Evolutionary conservation across 2,797 vertebrate species (phyloP), one percentile per base, ranked within the genome.

Genomic region (Cercopithecus mitis): DNA sequence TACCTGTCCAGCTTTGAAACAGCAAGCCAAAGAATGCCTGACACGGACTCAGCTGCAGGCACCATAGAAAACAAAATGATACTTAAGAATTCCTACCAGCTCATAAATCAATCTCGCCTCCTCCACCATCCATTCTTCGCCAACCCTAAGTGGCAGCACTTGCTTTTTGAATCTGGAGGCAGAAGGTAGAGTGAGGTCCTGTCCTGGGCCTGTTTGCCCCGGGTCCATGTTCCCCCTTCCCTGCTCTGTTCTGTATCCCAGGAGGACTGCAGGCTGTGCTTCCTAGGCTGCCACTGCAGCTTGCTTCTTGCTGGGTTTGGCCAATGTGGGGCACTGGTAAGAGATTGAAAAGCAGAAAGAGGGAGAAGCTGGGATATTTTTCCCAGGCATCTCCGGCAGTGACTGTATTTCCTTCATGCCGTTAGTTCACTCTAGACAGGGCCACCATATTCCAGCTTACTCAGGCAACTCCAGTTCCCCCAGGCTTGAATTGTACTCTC

Each of bases 321-420:
- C 58, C 36, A 22, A 2, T 3, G 9, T n/a, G 17, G 41, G 1
- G 6, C 11, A 2, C 22, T 61, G 67, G 36, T 27, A 24, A 81
- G 19, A 86, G 14, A n/a, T 0, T 10, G 20, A 45, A 86, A 94
- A 36, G 11, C 22, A 43, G 57, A n/a, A 64, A 70, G 52, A 45
- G 7, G 33, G 7, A 80, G 25, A 33, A 90, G n/a, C 41, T 30
- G 41, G 91, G 6, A 2, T 33, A 11, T 67, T 77, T 58, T 41
- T 83, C 27, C 50, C 12, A 6, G 15, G 22, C 9, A 20, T 36
- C n/a, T 20, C 24, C 3, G 0, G 13, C 25, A 33, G 25, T 4
- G 4, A 20, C 11, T 17, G 4, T 52, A 30, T n/a, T 30, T 70
- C 57, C n/a, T 19, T 61, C 36, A 11, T 7, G 30, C 43, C 17